Evolutionary conservation across 2,113 vertebrate genomes (phyloP).

Genomic region (Euleptes europaea): DNA sequence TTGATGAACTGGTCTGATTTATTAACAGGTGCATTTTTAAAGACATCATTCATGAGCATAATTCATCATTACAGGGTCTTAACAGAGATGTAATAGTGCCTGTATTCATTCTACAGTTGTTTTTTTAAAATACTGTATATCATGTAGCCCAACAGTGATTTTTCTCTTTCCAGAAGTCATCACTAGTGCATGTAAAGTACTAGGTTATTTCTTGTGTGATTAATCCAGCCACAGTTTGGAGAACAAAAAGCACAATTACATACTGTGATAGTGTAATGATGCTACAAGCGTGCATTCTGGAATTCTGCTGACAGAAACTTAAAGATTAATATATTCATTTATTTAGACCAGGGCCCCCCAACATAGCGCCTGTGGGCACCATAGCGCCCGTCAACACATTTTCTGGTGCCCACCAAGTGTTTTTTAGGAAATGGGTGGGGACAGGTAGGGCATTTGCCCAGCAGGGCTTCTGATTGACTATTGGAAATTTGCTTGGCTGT

Average conservation of each 20-base stretch:
- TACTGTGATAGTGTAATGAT: slow-evolving; percentile 6
- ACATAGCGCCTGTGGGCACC: no score
- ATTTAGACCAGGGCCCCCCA: no score
- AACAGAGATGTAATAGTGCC: neutral
- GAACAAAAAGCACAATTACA: neutral
- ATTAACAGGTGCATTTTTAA: neutral
- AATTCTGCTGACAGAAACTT: neutral
- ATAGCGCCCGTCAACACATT: no score
- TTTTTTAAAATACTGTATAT: neutral
- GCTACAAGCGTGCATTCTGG: neutral
- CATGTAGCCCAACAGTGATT: neutral
- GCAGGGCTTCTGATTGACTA: no score
- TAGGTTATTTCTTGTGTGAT: neutral
- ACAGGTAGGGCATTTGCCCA: no score
- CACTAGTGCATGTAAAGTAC: neutral
- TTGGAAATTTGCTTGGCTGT: no score
- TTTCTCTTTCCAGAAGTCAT: neutral
- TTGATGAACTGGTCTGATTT: neutral
- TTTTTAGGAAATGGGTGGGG: no score
- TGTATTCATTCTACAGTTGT: neutral
- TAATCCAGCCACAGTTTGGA: neutral
- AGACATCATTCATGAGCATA: neutral
- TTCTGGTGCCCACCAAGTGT: no score
- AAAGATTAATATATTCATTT: neutral
- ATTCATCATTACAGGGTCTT: neutral